A percentile compares a stretch with the other conserved stretches of the same genome.
Conservation (phyloP, 2,888 invertebrate genomes). For the Nomada lathburiana region DNA sequence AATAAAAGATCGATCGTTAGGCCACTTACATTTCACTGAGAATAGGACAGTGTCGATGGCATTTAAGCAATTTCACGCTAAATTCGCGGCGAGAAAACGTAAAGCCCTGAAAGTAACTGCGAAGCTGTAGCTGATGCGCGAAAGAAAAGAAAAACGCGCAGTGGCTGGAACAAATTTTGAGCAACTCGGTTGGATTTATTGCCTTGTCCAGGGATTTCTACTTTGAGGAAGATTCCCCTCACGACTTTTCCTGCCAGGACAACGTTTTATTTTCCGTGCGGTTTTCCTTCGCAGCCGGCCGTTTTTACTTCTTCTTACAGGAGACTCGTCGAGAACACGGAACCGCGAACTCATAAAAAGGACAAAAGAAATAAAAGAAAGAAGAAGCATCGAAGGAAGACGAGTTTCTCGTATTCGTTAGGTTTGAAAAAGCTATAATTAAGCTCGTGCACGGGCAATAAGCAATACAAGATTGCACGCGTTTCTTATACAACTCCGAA, state of each 20-base stretch:
- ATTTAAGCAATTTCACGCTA: conserved; percentile 2
- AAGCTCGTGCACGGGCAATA: conserved; percentile 8
- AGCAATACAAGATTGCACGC: not conserved
- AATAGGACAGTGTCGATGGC: too few relatives aligned
- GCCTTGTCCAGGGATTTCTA: conserved; percentile 61
- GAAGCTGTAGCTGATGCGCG: not conserved
- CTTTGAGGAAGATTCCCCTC: conserved; percentile 53
- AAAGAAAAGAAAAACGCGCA: not conserved
- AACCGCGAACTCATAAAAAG: conserved; percentile 24
- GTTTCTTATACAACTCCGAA: not conserved
- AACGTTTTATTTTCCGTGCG: conserved; percentile 64
- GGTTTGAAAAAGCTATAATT: conserved; percentile 26
- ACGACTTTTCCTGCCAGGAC: conserved; percentile 60
- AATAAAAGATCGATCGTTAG: too few relatives aligned
- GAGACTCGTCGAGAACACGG: conserved; percentile 9
- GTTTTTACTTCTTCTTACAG: conserved; percentile 53
- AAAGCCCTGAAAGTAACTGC: not conserved
- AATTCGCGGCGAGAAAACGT: not conserved
- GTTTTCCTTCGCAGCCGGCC: conserved; percentile 54
- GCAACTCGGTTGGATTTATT: conserved; percentile 59
- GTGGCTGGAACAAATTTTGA: conserved; percentile 54
- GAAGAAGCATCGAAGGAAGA: conserved; percentile 7
- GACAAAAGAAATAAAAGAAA: not conserved
- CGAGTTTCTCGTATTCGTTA: conserved; percentile 10
- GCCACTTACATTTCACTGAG: too few relatives aligned